Evolutionary conservation across 2,113 vertebrate species (phyloP).

Genomic region (Falco punctatus): DNA sequence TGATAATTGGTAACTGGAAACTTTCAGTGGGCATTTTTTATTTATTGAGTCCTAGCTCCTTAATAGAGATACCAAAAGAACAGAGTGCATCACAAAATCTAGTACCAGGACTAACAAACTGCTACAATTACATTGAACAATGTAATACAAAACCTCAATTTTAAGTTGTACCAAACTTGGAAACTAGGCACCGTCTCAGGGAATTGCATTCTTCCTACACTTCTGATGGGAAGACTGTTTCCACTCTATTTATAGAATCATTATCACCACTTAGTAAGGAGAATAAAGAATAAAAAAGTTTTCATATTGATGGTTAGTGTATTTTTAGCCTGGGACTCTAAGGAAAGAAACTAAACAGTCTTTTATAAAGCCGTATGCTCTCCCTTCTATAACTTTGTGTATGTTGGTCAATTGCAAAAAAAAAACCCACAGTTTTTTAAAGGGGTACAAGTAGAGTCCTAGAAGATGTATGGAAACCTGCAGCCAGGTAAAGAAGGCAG

Average conservation of each 20-base stretch:
- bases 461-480: not conserved
- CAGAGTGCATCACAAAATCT: not conserved
- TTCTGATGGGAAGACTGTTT: not conserved
- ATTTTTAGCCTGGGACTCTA: constrained; percentile 28
- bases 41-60: not conserved
- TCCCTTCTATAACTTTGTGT: not conserved
- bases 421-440: not conserved
- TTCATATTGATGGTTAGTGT: not conserved
- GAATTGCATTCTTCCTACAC: not conserved
- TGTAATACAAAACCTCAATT: not conserved
- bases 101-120: not conserved
- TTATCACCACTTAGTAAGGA: not conserved
- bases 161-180: not conserved
- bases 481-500: not conserved
- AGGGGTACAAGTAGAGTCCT: not conserved
- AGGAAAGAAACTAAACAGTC: not conserved
- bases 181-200: not conserved
- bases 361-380: not conserved
- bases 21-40: not conserved
- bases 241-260: not conserved
- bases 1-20: not conserved
- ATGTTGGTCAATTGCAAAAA: not conserved
- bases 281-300: not conserved
- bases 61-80: not conserved
- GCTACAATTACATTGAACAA: not conserved